These are phyloP conservation scores for Scrobipalpa costella DNA, from an alignment of 2,888 invertebrate species.

Conservation along the genomic window DNA sequence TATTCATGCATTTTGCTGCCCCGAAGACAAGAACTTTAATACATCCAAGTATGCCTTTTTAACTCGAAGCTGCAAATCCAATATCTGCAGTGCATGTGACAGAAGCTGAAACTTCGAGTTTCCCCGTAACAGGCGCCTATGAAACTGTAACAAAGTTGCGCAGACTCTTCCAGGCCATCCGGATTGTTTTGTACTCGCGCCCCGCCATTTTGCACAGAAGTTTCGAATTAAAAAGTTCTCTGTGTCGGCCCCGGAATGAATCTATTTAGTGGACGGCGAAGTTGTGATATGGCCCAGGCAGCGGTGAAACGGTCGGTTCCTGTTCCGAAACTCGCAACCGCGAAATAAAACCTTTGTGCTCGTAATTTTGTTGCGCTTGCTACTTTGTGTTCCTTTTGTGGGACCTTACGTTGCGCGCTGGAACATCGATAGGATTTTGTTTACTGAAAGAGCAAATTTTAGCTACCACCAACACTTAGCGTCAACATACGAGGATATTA, in stretches of 20 bases:
- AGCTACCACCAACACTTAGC: too few species aligned
- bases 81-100: background rate
- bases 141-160: constrained; percentile 1
- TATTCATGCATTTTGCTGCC: too few species aligned
- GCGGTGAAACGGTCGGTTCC: background rate
- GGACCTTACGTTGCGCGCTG: too few species aligned
- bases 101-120: constrained; percentile 8
- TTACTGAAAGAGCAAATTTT: too few species aligned
- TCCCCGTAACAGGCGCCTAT: background rate
- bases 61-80: background rate
- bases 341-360: background rate
- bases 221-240: constrained; percentile 53
- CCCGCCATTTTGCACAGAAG: constrained; percentile 22
- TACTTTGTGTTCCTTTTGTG: too few species aligned
- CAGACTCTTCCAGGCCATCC: background rate
- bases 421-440: too few species aligned
- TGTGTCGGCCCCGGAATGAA: constrained; percentile 43
- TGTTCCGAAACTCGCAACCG: background rate
- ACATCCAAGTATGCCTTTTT: background rate
- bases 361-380: background rate
- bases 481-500: too few species aligned
- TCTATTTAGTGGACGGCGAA: constrained; percentile 48
- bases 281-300: constrained; percentile 39
- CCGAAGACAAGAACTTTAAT: too few species aligned
- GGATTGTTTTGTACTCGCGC: constrained; percentile 22